These are phyloP conservation scores for Pseudococcus viburni DNA, from an alignment of 2,888 invertebrate genomes.

Conservation along the genomic window DNA sequence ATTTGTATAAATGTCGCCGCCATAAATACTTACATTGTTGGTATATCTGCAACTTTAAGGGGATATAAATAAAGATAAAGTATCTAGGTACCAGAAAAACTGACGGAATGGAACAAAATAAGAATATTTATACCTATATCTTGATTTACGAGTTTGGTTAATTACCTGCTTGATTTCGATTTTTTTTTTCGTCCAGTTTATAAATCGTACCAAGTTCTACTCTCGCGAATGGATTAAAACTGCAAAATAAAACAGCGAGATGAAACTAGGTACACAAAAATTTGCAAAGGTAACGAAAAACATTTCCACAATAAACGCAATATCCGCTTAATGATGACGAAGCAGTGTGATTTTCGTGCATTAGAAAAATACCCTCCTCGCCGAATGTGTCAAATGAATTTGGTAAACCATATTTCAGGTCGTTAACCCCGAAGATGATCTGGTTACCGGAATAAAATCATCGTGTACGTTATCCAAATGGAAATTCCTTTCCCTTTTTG, in stretches of 20 bases:
- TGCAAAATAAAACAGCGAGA: no score
- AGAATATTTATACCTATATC: neutral
- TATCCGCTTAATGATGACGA: neutral
- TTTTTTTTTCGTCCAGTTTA: no score
- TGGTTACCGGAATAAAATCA: conserved; percentile 21
- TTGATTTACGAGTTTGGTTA: neutral
- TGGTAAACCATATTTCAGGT: conserved; percentile 11
- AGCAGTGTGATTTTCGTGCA: neutral
- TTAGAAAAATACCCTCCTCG: neutral
- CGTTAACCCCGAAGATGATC: conserved; percentile 21
- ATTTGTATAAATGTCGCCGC: conserved; percentile 20
- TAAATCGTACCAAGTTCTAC: no score
- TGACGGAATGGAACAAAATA: no score
- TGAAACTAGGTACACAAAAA: no score
- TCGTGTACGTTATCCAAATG: neutral
- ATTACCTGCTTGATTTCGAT: neutral
- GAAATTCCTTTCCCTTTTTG: conserved; percentile 25
- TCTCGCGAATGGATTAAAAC: no score
- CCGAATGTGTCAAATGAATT: neutral
- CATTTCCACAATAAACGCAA: neutral
- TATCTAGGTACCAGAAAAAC: neutral
- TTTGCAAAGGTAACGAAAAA: neutral
- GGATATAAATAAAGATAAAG: neutral
- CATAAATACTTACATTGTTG: neutral
- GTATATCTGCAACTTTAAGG: neutral